These are phyloP conservation scores for Oryzias javanicus DNA, from an alignment of 2,113 vertebrate genomes.

Conservation along the genomic window DNA sequence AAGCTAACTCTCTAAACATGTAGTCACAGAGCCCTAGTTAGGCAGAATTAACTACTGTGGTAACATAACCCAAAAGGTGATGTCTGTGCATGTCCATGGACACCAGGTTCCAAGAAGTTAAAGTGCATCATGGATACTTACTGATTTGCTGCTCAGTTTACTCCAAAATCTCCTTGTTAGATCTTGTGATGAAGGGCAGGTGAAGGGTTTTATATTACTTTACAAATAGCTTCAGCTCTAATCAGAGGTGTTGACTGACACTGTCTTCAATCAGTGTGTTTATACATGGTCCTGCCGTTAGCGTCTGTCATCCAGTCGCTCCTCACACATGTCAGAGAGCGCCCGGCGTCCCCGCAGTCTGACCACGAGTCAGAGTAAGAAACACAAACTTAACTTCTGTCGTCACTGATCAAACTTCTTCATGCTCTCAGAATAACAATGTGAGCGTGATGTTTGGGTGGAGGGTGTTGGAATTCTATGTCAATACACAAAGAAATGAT, in stretches of 20 bases:
- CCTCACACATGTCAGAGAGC: constrained; percentile 64
- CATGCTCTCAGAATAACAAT: constrained; percentile 9
- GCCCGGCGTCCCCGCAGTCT: constrained; percentile 28
- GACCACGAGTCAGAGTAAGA: constrained; percentile 29
- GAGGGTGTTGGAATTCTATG: neutral
- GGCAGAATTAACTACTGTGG: too few relatives aligned
- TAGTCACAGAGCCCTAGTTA: too few relatives aligned
- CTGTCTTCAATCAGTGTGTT: constrained; percentile 55
- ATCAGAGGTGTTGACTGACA: constrained; percentile 62
- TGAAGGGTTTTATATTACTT: constrained; percentile 58
- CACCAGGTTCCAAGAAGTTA: too few relatives aligned
- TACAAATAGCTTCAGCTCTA: constrained; percentile 51
- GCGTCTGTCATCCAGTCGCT: constrained; percentile 69
- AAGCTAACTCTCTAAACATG: too few relatives aligned
- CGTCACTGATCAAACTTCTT: constrained; percentile 21
- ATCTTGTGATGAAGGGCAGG: constrained; percentile 53
- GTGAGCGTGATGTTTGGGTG: neutral
- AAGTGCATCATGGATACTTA: too few relatives aligned
- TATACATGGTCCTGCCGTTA: constrained; percentile 48
- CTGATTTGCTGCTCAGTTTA: constrained; percentile 24
- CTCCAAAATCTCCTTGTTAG: constrained; percentile 9
- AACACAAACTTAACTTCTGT: constrained; percentile 48
- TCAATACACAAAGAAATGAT: too few relatives aligned
- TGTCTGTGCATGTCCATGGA: too few relatives aligned
- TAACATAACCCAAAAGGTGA: too few relatives aligned